phyloP scores from a whole-genome alignment of 1,140 invertebrate genomes.

The Triops longicaudatus region DNA sequence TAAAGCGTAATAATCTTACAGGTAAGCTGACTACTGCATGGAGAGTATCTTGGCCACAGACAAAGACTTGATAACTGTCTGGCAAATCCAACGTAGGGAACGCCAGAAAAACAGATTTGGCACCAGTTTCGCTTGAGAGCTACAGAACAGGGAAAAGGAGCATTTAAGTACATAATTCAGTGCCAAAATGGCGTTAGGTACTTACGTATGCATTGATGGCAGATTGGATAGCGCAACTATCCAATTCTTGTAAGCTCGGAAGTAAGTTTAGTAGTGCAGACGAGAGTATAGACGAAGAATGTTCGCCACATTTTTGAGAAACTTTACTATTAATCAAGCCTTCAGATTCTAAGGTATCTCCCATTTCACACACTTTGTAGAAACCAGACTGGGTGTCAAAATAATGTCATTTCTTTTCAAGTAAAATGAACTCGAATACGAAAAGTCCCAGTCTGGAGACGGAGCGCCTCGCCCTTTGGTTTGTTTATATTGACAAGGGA shows the following conservation, averaged over 20 bases:
- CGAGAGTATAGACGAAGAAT: neutral
- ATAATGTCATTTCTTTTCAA: neutral
- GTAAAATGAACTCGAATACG: neutral
- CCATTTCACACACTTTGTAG: neutral
- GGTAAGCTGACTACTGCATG: neutral
- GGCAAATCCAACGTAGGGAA: neutral
- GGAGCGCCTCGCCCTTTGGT: neutral
- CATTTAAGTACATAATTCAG: neutral
- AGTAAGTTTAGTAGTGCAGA: neutral
- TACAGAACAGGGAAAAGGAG: neutral
- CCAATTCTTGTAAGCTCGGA: neutral
- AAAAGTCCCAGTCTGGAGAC: neutral
- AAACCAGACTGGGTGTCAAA: neutral
- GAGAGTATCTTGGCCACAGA: neutral
- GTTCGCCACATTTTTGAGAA: neutral
- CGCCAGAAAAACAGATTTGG: neutral
- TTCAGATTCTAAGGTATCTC: neutral
- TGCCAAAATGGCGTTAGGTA: neutral
- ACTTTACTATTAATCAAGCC: neutral
- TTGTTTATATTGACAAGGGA: constrained; percentile 5
- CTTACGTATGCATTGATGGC: neutral
- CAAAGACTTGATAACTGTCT: neutral
- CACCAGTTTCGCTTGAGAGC: neutral
- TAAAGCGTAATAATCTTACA: neutral
- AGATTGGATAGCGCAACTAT: neutral